Evolutionary conservation across 2,113 vertebrate genomes (phyloP).

Genomic region (Catharus bicknelli): DNA sequence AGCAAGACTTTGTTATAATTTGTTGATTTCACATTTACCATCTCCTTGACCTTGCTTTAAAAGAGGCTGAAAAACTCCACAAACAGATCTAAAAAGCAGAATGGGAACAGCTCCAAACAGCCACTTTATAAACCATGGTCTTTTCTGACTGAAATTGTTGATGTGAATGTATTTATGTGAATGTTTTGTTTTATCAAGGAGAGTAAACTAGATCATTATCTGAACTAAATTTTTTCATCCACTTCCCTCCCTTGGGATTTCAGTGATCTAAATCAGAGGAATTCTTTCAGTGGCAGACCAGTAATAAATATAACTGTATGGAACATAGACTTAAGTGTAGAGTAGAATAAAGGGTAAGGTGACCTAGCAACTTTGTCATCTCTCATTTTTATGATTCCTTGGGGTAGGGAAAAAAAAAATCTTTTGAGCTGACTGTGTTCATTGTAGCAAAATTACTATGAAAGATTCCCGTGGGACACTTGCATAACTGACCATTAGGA

Average conservation of each 20-base stretch:
- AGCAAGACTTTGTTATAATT: neutral
- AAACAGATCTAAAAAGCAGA: neutral
- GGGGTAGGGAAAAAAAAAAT: neutral
- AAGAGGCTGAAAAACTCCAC: accelerated
- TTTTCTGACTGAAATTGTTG: neutral
- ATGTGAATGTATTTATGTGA: neutral
- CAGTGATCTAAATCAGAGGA: neutral
- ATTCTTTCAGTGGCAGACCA: neutral
- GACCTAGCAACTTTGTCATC: slow-evolving; percentile 7
- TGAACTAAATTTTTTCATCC: neutral
- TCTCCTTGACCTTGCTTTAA: neutral
- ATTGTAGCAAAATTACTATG: slow-evolving; percentile 4
- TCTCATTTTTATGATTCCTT: slow-evolving; percentile 36
- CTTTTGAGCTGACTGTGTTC: neutral
- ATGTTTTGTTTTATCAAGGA: neutral
- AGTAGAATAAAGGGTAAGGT: neutral
- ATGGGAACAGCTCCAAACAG: neutral
- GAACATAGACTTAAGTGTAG: neutral
- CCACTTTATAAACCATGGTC: neutral
- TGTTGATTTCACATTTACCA: neutral
- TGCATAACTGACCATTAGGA: slow-evolving; percentile 55
- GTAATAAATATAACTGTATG: neutral
- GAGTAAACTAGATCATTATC: neutral
- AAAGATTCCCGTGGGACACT: neutral
- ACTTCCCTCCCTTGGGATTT: neutral